These are phyloP conservation scores for Calephelis nemesis DNA, from an alignment of 1,140 invertebrate genomes.

Conservation along the genomic window DNA sequence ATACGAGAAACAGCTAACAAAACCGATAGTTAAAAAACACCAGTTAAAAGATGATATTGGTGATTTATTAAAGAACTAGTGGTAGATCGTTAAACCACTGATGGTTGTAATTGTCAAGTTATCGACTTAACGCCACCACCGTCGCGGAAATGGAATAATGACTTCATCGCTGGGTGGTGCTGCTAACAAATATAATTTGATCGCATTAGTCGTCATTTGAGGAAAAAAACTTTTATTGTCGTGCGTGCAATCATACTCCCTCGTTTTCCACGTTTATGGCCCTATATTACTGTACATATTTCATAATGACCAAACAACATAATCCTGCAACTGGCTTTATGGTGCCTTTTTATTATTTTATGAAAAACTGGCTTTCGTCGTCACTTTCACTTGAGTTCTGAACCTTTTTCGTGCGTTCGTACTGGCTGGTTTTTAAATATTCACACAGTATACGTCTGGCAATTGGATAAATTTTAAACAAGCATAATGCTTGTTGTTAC, in stretches of 20 bases:
- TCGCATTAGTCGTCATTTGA: constrained; percentile 68
- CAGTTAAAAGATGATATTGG: neutral
- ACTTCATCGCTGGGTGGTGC: constrained; percentile 65
- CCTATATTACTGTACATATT: constrained; percentile 17
- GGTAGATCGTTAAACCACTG: constrained; percentile 48
- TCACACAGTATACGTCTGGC: no score
- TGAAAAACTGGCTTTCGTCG: neutral
- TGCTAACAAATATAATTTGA: constrained; percentile 66
- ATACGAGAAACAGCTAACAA: no score
- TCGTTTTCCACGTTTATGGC: constrained; percentile 19
- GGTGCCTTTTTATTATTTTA: constrained; percentile 7
- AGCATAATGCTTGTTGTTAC: no score
- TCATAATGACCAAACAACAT: constrained; percentile 13
- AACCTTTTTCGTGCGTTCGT: no score
- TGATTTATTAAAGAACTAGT: constrained; percentile 20
- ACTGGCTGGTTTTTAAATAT: no score
- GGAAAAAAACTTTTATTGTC: constrained; percentile 36
- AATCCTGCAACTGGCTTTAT: constrained; percentile 15
- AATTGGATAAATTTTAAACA: no score
- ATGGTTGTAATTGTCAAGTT: constrained; percentile 74
- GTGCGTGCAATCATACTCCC: constrained; percentile 21
- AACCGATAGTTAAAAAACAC: no score
- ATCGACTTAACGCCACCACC: constrained; percentile 63
- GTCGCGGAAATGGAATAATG: constrained; percentile 74
- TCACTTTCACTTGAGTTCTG: neutral